phyloP scores from a whole-genome alignment of 2,888 invertebrate genomes.

The Chironomus tentans region DNA sequence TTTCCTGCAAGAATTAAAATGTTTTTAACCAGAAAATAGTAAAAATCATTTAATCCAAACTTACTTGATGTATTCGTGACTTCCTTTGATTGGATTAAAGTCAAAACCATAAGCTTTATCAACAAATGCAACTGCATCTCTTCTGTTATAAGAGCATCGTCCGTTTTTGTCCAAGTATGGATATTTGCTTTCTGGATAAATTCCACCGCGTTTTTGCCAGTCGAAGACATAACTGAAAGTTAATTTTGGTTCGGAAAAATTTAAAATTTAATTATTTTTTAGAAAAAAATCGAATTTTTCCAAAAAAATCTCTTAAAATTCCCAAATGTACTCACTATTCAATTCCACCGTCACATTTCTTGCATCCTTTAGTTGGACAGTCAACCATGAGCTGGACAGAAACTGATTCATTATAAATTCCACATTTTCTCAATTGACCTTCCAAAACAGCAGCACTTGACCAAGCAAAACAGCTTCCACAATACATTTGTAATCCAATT shows the following conservation, averaged over 20 bases:
- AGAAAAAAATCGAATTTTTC: too few relatives aligned
- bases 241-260: too few relatives aligned
- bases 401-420: not conserved
- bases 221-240: not conserved
- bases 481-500: constrained; percentile 26
- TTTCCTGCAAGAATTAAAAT: constrained; percentile 10
- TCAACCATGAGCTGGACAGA: not conserved
- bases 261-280: too few relatives aligned
- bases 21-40: too few relatives aligned
- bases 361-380: not conserved
- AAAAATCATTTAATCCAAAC: not conserved
- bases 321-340: not conserved
- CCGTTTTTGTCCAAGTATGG: not conserved
- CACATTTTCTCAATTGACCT: constrained; percentile 27
- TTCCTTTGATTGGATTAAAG: not conserved
- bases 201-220: not conserved
- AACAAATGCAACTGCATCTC: not conserved
- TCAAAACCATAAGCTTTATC: not conserved
- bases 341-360: not conserved
- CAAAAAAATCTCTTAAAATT: not conserved
- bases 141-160: not conserved
- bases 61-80: not conserved
- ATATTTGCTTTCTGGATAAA: not conserved
- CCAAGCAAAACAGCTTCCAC: constrained; percentile 32
- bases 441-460: constrained; percentile 29